Evolutionary conservation across 2,113 vertebrate genomes (phyloP).

Genomic region (Puffinus mauretanicus): DNA sequence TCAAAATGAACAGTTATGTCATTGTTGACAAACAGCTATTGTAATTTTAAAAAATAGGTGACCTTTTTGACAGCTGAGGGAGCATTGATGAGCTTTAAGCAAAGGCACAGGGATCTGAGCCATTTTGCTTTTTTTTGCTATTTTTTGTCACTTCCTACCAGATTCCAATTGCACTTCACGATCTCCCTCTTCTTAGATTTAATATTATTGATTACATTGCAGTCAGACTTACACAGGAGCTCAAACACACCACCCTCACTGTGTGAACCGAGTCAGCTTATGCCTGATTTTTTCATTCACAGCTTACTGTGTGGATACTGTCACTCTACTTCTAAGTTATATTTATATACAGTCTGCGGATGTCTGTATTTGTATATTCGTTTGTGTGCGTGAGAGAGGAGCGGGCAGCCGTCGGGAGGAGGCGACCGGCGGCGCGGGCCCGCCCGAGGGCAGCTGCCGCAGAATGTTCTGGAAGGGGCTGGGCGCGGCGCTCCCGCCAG

Average conservation of each 20-base stretch:
- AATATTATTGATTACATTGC: neutral
- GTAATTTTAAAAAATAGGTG: neutral
- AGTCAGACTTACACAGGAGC: neutral
- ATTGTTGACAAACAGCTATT: neutral
- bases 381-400: fast-evolving
- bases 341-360: fast-evolving
- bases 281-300: neutral
- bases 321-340: neutral
- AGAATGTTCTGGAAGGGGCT: fast-evolving
- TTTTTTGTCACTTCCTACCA: neutral
- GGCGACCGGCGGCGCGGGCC: fast-evolving
- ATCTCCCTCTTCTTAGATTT: neutral
- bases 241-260: fast-evolving
- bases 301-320: fast-evolving
- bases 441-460: too few relatives aligned
- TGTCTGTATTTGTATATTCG: fast-evolving
- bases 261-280: fast-evolving
- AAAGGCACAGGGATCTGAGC: neutral
- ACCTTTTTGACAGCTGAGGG: neutral
- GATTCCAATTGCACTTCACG: neutral
- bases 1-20: neutral
- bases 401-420: fast-evolving
- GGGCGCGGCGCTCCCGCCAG: too few relatives aligned
- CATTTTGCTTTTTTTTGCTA: neutral
- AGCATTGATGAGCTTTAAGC: neutral